A percentile compares a stretch with the other conserved stretches of the same genome.
Evolutionary conservation across 2,797 vertebrate species (phyloP).

Genomic region (Salmo trutta): DNA sequence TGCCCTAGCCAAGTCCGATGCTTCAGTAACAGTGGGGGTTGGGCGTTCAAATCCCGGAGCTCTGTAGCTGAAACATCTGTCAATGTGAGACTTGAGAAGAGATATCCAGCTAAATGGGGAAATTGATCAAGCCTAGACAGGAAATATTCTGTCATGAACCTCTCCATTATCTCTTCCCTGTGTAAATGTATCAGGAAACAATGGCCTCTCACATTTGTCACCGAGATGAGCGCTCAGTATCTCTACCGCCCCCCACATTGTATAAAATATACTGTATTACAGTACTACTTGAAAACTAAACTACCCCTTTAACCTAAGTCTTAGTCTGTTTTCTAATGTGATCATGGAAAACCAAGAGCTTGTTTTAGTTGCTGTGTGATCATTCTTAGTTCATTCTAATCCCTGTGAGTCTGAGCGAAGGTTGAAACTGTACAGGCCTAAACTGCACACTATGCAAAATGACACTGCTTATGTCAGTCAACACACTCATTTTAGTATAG

Average conservation of each 20-base stretch:
- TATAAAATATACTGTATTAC: background rate
- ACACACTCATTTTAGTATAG: background rate
- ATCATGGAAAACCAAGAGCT: background rate
- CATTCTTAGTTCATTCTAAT: conserved; percentile 18
- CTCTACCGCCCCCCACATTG: background rate
- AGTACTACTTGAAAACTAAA: background rate
- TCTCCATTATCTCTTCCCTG: background rate
- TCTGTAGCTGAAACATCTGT: too few species aligned
- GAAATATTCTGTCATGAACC: background rate
- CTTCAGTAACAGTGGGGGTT: background rate
- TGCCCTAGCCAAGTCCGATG: background rate
- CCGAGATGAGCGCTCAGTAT: background rate
- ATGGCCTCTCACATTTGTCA: background rate
- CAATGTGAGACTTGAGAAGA: background rate
- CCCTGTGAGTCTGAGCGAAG: conserved; percentile 20
- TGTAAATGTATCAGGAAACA: background rate
- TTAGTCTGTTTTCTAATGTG: background rate
- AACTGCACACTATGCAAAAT: conserved; percentile 51
- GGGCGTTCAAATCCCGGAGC: too few species aligned
- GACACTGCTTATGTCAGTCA: conserved; percentile 18
- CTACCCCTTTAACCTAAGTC: background rate
- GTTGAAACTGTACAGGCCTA: conserved; percentile 36
- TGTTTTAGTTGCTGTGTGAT: background rate
- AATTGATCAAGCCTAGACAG: background rate
- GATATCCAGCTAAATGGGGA: background rate